A percentile compares a stretch with the other conserved stretches of the same genome.
Evolutionary conservation across 2,797 vertebrate genomes (phyloP).

Genomic region (Semaprochilodus insignis): DNA sequence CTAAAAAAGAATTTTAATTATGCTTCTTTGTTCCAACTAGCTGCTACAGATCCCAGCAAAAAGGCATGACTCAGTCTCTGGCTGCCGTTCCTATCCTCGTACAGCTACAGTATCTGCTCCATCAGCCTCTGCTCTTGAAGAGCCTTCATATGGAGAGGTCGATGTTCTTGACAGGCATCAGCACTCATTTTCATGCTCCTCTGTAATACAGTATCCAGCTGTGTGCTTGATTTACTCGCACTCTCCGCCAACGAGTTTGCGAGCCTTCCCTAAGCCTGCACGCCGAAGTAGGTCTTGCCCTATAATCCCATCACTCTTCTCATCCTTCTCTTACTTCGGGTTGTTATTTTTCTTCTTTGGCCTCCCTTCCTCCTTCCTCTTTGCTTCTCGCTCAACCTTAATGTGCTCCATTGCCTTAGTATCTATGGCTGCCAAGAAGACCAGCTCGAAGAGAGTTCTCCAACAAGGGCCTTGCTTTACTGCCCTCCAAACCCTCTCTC

Average conservation of each 20-base stretch:
- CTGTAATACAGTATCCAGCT: slow-evolving; percentile 48
- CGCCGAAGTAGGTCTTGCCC: slow-evolving; percentile 49
- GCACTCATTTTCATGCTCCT: slow-evolving; percentile 49
- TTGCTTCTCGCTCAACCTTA: slow-evolving; percentile 5
- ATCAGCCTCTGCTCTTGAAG: slow-evolving; percentile 1
- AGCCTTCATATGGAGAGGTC: slow-evolving; percentile 20
- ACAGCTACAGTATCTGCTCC: slow-evolving; percentile 15
- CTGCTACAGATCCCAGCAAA: slow-evolving; percentile 6
- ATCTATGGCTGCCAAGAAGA: background rate
- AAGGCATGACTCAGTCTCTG: slow-evolving; percentile 9
- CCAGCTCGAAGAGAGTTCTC: background rate
- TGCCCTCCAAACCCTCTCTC: background rate
- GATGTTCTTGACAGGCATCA: slow-evolving; percentile 30
- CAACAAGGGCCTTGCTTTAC: background rate
- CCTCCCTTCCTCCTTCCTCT: background rate
- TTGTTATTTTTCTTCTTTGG: background rate
- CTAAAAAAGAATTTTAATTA: slow-evolving; percentile 21
- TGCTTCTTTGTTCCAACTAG: slow-evolving; percentile 16
- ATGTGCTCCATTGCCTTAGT: background rate
- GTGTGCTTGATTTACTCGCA: slow-evolving; percentile 48
- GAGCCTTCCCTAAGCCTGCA: slow-evolving; percentile 42
- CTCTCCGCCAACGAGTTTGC: slow-evolving; percentile 15
- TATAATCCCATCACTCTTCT: slow-evolving; percentile 51
- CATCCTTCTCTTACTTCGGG: slow-evolving; percentile 3
- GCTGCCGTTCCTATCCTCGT: background rate